A percentile compares a stretch with the other conserved stretches of the same genome.
phyloP scores from a whole-genome alignment of 2,888 invertebrate genomes.

The Autographa pulchrina region DNA sequence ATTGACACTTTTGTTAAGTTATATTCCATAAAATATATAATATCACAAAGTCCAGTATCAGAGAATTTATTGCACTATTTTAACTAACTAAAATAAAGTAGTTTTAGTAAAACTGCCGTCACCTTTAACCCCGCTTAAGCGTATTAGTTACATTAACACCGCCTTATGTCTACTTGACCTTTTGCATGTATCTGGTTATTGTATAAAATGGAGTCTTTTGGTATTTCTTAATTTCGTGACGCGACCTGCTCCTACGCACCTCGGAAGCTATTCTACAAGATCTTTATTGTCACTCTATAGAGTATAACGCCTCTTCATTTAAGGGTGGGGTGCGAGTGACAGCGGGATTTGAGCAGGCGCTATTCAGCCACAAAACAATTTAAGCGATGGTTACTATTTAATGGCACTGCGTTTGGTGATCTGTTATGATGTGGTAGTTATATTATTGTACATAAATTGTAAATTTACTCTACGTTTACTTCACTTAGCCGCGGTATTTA shows the following conservation, averaged over 20 bases:
- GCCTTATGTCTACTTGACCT: constrained; percentile 18
- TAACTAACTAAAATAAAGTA: background rate
- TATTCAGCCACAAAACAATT: background rate
- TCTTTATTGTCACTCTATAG: constrained; percentile 73
- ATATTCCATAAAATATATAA: too few species aligned
- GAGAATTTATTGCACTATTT: background rate
- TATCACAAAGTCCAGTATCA: background rate
- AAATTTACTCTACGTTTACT: too few species aligned
- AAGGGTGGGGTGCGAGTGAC: constrained; percentile 29
- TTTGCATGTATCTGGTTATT: constrained; percentile 22
- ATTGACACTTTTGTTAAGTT: too few species aligned
- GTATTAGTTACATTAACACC: background rate
- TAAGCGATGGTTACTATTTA: too few species aligned
- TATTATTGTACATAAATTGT: too few species aligned
- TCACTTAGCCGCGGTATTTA: background rate
- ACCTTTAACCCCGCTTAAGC: background rate
- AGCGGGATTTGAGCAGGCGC: constrained; percentile 14
- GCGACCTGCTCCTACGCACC: constrained; percentile 64
- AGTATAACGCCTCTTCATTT: constrained; percentile 59
- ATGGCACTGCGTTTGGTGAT: background rate
- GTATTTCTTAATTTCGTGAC: constrained; percentile 70
- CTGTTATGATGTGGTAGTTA: background rate
- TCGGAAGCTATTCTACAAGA: constrained; percentile 74
- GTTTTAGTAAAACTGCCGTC: background rate
- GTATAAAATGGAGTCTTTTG: constrained; percentile 46